These are phyloP conservation scores for Seira sanloemensis DNA, from an alignment of 2,888 invertebrate species.

Conservation along the genomic window DNA sequence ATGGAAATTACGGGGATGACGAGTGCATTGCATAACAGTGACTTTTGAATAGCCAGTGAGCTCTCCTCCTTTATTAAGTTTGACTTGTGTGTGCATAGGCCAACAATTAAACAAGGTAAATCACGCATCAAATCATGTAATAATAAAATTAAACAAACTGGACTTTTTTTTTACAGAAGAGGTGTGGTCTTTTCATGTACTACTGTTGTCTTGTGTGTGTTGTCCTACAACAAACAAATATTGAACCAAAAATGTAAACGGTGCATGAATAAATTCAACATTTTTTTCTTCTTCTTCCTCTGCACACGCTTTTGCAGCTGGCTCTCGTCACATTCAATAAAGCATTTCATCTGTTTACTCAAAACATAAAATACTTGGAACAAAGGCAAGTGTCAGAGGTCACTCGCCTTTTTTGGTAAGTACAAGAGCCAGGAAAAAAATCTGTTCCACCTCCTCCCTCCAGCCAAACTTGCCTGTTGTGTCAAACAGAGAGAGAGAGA, in stretches of 20 bases:
- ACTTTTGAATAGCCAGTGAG: too few species aligned
- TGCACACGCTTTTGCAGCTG: conserved; percentile 38
- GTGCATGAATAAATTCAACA: not conserved
- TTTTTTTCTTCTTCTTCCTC: not conserved
- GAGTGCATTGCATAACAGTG: not conserved
- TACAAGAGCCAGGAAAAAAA: conserved; percentile 35
- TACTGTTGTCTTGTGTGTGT: not conserved
- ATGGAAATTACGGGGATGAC: not conserved
- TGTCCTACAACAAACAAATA: not conserved
- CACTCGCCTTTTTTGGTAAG: conserved; percentile 48
- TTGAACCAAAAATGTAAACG: not conserved
- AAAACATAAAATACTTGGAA: not conserved
- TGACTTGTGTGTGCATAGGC: not conserved
- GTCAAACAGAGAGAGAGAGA: not conserved
- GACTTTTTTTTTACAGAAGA: not conserved
- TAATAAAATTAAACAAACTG: not conserved
- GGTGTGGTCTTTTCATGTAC: not conserved
- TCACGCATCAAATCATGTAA: not conserved
- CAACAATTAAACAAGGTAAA: not conserved
- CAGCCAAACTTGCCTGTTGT: not conserved
- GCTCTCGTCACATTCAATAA: not conserved
- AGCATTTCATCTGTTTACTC: conserved; percentile 18
- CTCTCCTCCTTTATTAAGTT: not conserved
- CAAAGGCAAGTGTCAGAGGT: conserved; percentile 51
- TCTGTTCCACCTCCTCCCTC: conserved; percentile 28